These are phyloP conservation scores for Austrolebias charrua DNA, from an alignment of 2,797 vertebrate species.

Conservation along the genomic window DNA sequence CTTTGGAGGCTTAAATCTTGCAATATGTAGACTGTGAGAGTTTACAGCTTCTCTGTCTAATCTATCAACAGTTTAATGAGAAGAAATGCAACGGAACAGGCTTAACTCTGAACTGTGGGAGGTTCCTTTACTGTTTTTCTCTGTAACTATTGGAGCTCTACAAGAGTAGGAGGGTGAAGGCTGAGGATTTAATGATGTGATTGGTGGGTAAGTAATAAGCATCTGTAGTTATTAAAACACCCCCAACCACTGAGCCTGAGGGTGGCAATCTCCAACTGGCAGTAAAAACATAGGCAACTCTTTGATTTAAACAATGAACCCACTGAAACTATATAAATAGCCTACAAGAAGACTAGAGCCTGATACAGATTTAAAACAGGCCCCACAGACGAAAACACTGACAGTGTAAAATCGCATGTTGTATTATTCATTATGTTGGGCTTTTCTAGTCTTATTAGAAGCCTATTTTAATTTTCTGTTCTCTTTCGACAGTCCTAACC, in stretches of 20 bases:
- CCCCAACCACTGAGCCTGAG: slow-evolving; percentile 61
- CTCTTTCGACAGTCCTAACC: too few species aligned
- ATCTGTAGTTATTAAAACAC: slow-evolving; percentile 41
- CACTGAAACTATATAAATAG: slow-evolving; percentile 38
- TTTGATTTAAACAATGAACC: slow-evolving; percentile 59
- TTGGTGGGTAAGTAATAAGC: slow-evolving; percentile 56
- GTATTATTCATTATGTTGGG: not conserved
- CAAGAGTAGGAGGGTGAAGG: slow-evolving; percentile 35
- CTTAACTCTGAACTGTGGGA: slow-evolving; percentile 52
- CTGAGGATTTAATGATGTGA: slow-evolving; percentile 29
- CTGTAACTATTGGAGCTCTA: slow-evolving; percentile 31
- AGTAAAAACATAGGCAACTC: slow-evolving; percentile 62
- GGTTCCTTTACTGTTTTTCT: slow-evolving; percentile 45
- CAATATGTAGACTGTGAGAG: not conserved
- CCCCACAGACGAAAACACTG: not conserved
- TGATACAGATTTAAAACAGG: slow-evolving; percentile 6
- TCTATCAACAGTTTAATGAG: slow-evolving; percentile 67
- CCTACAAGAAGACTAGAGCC: slow-evolving; percentile 9
- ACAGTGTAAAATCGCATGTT: not conserved
- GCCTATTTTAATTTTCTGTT: not conserved
- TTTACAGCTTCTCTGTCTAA: slow-evolving; percentile 50
- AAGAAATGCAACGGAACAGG: slow-evolving; percentile 53
- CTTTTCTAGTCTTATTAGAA: not conserved
- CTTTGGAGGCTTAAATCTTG: slow-evolving; percentile 18
- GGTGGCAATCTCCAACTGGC: slow-evolving; percentile 56